A percentile compares a stretch with the other conserved stretches of the same genome.
phyloP scores from a whole-genome alignment of 2,113 vertebrate genomes.

The Podocnemis expansa region DNA sequence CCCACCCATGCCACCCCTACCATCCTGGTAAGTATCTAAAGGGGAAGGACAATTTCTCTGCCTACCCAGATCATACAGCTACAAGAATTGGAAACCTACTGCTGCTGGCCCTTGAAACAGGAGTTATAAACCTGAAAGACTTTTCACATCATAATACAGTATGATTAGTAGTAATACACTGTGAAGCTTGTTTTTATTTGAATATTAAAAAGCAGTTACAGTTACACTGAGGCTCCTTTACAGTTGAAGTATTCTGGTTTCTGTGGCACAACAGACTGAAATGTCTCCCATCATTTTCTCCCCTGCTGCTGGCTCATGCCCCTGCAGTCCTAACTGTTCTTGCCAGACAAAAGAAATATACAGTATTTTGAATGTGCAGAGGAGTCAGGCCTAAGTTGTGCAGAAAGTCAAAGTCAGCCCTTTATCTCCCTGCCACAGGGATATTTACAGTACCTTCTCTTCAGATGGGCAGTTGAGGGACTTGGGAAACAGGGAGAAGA shows the following conservation, averaged over 20 bases:
- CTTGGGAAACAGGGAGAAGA: too few relatives aligned
- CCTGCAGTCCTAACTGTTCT: background rate
- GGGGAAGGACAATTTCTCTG: background rate
- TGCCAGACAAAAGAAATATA: accelerated
- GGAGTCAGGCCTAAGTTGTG: background rate
- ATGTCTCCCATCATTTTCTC: background rate
- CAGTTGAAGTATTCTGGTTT: background rate
- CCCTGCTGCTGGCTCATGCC: background rate
- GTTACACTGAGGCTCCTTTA: background rate
- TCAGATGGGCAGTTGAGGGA: too few relatives aligned
- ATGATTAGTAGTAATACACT: background rate
- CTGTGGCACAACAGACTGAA: background rate
- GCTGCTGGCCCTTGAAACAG: background rate
- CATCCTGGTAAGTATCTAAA: background rate
- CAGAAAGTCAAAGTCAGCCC: background rate
- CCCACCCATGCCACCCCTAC: background rate
- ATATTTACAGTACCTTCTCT: background rate
- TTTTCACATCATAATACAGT: background rate
- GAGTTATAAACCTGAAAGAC: background rate
- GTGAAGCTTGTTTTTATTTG: background rate
- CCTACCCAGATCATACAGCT: background rate
- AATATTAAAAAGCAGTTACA: background rate
- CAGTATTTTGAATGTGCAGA: background rate
- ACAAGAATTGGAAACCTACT: background rate
- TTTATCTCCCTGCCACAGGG: background rate